Evolutionary conservation across 2,797 vertebrate genomes (phyloP).

Genomic region (Dermochelys coriacea): DNA sequence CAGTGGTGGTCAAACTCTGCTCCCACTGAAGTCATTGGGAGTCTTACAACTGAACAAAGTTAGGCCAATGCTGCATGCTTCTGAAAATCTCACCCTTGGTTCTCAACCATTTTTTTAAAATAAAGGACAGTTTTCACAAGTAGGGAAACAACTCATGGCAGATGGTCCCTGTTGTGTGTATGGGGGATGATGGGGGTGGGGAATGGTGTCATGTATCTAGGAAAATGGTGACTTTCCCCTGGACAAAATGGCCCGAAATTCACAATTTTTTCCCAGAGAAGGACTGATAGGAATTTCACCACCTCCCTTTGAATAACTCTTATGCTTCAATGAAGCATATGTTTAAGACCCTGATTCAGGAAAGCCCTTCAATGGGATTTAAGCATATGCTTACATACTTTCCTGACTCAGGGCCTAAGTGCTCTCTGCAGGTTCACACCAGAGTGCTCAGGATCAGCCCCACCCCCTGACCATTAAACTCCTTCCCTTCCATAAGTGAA

Average conservation of each 20-base stretch:
- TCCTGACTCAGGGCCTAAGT: background rate
- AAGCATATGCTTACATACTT: background rate
- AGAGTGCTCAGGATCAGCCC: background rate
- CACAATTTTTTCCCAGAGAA: background rate
- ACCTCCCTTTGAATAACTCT: background rate
- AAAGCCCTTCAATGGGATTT: background rate
- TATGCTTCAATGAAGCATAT: accelerated
- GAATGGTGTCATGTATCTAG: background rate
- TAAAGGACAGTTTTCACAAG: background rate
- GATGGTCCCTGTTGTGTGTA: background rate
- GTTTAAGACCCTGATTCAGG: background rate
- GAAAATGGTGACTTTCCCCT: background rate
- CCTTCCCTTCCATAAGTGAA: background rate
- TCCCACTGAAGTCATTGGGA: background rate
- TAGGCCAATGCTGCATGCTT: background rate
- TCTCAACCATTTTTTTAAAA: background rate
- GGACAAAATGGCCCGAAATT: background rate
- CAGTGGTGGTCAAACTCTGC: background rate
- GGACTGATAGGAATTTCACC: background rate
- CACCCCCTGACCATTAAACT: background rate
- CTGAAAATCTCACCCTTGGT: background rate
- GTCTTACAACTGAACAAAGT: background rate
- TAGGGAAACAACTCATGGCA: background rate
- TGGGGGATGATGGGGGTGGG: background rate
- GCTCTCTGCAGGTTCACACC: background rate